phyloP scores from a whole-genome alignment of 2,888 invertebrate species.

The Ophioninae sp. region DNA sequence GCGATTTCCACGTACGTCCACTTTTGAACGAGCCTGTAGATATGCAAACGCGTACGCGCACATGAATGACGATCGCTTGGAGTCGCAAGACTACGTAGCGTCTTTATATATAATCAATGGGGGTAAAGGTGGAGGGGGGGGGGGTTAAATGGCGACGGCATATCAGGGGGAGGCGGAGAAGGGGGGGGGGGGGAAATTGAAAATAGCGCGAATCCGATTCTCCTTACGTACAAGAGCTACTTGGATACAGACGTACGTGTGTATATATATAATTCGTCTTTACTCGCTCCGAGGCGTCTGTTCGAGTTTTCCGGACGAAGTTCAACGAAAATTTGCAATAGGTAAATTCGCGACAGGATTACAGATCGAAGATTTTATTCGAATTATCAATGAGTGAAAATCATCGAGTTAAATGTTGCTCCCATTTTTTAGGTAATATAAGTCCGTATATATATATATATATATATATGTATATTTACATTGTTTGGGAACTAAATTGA shows the following conservation, averaged over 20 bases:
- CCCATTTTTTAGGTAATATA: not conserved
- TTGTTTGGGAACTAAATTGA: no score
- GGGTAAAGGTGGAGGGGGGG: not conserved
- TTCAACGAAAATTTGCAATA: conserved; percentile 68
- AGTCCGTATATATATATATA: no score
- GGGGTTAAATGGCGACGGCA: not conserved
- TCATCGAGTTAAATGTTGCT: not conserved
- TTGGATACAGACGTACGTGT: not conserved
- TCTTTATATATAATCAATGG: conserved; percentile 21
- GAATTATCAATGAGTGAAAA: conserved; percentile 34
- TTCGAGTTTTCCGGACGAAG: conserved; percentile 65
- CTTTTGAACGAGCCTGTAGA: conserved; percentile 14
- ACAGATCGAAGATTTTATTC: conserved; percentile 64
- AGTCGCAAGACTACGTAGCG: conserved; percentile 16
- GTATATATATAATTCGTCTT: not conserved
- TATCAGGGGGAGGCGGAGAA: not conserved
- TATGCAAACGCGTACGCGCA: not conserved
- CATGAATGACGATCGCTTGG: conserved; percentile 33
- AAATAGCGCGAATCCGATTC: conserved; percentile 46
- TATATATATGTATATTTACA: no score
- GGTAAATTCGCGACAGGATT: conserved; percentile 53
- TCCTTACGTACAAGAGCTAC: conserved; percentile 1
- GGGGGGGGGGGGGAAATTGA: conserved; percentile 33
- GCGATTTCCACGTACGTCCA: not conserved
- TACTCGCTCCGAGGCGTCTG: not conserved